phyloP scores from a whole-genome alignment of 2,113 vertebrate species.

The Delphinus delphis region DNA sequence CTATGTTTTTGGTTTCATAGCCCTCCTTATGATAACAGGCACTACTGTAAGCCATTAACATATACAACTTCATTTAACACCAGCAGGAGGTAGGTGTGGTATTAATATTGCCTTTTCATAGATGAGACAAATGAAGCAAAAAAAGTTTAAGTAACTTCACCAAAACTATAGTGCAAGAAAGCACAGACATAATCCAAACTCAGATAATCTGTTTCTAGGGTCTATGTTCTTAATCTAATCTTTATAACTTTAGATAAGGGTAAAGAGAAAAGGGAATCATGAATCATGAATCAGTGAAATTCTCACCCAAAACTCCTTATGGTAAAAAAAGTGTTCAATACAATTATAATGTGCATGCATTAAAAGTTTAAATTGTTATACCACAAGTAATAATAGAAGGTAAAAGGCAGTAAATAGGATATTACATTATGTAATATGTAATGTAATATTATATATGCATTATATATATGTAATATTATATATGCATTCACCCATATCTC shows the following conservation, averaged over 20 bases:
- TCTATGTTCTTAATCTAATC: neutral
- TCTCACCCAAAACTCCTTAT: neutral
- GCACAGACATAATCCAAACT: neutral
- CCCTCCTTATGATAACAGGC: neutral
- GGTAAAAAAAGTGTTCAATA: neutral
- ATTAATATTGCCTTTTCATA: neutral
- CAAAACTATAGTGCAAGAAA: neutral
- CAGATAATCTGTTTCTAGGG: neutral
- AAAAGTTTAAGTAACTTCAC: neutral
- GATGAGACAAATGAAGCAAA: neutral
- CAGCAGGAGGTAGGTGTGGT: neutral
- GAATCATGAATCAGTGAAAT: neutral
- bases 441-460: neutral
- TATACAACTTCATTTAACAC: neutral
- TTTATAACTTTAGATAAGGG: neutral
- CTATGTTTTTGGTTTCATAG: neutral
- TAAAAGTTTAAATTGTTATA: neutral
- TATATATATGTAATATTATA: neutral
- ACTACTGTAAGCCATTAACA: neutral
- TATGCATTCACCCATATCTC: neutral
- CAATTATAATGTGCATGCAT: neutral
- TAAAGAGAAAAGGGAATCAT: neutral
- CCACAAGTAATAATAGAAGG: neutral
- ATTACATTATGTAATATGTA: neutral
- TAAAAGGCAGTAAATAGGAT: neutral